Evolutionary conservation across 2,888 invertebrate genomes (phyloP).

Genomic region (Drosophila neotestacea): DNA sequence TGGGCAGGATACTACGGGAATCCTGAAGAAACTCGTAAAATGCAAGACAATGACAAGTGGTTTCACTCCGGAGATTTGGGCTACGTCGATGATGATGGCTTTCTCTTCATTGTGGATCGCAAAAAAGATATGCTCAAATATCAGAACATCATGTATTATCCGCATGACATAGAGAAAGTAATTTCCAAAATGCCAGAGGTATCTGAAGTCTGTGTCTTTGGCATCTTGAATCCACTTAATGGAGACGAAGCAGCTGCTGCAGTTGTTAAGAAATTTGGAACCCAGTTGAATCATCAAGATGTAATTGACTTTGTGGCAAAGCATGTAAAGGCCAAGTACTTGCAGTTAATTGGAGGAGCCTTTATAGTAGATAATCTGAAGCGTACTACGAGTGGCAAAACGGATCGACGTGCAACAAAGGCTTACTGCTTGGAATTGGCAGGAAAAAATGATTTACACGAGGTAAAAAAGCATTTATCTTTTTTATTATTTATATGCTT

Average conservation of each 20-base stretch:
- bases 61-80: constrained; percentile 80
- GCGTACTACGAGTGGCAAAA: neutral
- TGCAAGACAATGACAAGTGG: constrained; percentile 73
- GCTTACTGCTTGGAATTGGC: constrained; percentile 11
- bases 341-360: constrained; percentile 67
- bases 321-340: constrained; percentile 53
- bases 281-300: constrained; percentile 56
- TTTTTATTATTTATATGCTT: no score
- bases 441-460: neutral
- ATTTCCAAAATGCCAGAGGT: constrained; percentile 66
- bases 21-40: constrained; percentile 53
- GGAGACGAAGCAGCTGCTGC: constrained; percentile 76
- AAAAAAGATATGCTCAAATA: constrained; percentile 73
- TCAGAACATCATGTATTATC: constrained; percentile 65
- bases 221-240: constrained; percentile 61
- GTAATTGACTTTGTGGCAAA: constrained; percentile 45
- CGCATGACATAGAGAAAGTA: constrained; percentile 70
- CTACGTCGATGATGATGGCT: constrained; percentile 76
- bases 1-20: constrained; percentile 78
- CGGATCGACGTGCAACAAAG: constrained; percentile 4
- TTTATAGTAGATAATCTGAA: constrained; percentile 6
- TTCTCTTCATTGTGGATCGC: constrained; percentile 69
- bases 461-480: no score
- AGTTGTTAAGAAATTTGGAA: constrained; percentile 49
- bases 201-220: constrained; percentile 70